Evolutionary conservation across 2,113 vertebrate species (phyloP).

Genomic region (Orcinus orca): DNA sequence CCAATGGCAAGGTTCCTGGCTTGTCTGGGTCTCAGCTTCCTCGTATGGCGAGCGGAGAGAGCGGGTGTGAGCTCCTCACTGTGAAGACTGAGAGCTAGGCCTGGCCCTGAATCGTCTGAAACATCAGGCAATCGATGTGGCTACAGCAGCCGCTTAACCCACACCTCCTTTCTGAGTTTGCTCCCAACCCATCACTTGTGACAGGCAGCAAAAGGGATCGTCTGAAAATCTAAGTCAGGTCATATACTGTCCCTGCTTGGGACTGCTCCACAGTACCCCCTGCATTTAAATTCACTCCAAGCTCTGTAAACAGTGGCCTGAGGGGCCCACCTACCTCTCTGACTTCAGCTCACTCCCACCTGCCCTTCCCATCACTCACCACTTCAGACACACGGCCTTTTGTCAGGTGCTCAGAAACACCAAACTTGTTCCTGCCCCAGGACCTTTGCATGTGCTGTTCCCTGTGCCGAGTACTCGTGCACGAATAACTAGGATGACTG

Average conservation of each 20-base stretch:
- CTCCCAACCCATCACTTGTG: background rate
- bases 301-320: background rate
- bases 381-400: background rate
- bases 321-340: background rate
- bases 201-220: background rate
- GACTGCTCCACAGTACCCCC: background rate
- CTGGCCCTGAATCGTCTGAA: background rate
- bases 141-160: background rate
- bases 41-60: background rate
- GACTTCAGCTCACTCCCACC: background rate
- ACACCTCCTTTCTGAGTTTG: background rate
- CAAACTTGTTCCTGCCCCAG: background rate
- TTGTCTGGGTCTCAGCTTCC: background rate
- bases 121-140: background rate
- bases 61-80: accelerated
- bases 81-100: background rate
- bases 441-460: background rate
- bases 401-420: background rate
- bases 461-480: background rate
- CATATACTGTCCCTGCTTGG: background rate
- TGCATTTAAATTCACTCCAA: background rate
- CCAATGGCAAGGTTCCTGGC: background rate
- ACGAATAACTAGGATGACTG: background rate
- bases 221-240: background rate
- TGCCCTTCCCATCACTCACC: background rate